Percentiles rank a stretch among this genome's conserved stretches.
Conservation (phyloP, 2,113 vertebrate genomes). For the Caloenas nicobarica region DNA sequence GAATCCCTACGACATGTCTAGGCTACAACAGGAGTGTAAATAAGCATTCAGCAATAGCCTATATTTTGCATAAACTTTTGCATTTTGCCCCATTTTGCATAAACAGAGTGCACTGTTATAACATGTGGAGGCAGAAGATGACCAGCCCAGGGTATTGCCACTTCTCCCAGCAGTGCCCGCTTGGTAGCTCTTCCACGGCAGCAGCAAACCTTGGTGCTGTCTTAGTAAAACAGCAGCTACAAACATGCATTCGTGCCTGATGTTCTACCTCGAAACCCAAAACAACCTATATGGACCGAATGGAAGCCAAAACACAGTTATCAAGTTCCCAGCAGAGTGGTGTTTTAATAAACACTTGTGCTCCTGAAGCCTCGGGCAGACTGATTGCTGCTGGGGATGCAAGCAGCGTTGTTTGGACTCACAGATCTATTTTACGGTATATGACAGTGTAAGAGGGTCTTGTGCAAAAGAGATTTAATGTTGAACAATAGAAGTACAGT, state of each 20-base stretch:
- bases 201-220: neutral
- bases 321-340: neutral
- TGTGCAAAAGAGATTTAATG: neutral
- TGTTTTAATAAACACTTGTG: neutral
- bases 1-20: neutral
- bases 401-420: neutral
- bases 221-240: neutral
- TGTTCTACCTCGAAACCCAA: neutral
- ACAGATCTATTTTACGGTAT: neutral
- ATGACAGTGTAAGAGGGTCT: neutral
- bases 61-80: neutral
- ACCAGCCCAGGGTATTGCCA: neutral
- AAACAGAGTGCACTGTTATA: neutral
- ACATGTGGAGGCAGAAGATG: neutral
- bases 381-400: neutral
- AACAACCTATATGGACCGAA: neutral
- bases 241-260: fast-evolving
- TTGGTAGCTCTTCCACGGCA: neutral
- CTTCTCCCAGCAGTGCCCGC: fast-evolving
- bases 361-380: neutral
- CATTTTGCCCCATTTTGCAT: neutral
- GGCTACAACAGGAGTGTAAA: neutral
- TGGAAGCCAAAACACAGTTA: neutral
- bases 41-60: neutral
- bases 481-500: neutral